phyloP scores from a whole-genome alignment of 1,140 invertebrate species.

The Bombus ignitus region DNA sequence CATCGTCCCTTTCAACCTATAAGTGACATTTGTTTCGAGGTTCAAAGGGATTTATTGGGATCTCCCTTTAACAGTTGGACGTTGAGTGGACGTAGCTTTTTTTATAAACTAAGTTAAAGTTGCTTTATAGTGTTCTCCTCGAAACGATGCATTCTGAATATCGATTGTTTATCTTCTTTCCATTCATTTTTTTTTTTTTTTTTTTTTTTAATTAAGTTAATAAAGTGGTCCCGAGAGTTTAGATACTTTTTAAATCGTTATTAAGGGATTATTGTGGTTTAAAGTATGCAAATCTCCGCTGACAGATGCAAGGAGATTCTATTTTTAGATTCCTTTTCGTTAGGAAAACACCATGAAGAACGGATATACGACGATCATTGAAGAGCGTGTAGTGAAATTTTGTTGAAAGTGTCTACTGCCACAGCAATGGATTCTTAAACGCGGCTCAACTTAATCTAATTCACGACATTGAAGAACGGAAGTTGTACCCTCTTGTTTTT shows the following conservation, averaged over 20 bases:
- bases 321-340: conserved; percentile 27
- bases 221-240: neutral
- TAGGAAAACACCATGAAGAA: neutral
- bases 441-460: conserved; percentile 21
- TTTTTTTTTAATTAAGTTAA: neutral
- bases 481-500: conserved; percentile 35
- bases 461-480: neutral
- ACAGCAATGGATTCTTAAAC: conserved; percentile 9
- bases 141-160: conserved; percentile 1
- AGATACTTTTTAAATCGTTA: conserved; percentile 2
- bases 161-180: neutral
- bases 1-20: neutral
- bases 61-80: neutral
- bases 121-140: conserved; percentile 8
- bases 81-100: conserved; percentile 12
- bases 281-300: neutral
- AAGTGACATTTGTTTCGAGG: conserved; percentile 7
- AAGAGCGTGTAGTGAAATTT: conserved; percentile 2
- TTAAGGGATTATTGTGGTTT: conserved; percentile 21
- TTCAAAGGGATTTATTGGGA: neutral
- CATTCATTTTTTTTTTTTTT: neutral
- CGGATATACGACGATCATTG: neutral
- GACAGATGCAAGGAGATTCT: neutral
- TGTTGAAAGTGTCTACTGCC: conserved; percentile 17
- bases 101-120: conserved; percentile 14